These are phyloP conservation scores for Piprites chloris DNA, from an alignment of 2,113 vertebrate species.

Conservation along the genomic window DNA sequence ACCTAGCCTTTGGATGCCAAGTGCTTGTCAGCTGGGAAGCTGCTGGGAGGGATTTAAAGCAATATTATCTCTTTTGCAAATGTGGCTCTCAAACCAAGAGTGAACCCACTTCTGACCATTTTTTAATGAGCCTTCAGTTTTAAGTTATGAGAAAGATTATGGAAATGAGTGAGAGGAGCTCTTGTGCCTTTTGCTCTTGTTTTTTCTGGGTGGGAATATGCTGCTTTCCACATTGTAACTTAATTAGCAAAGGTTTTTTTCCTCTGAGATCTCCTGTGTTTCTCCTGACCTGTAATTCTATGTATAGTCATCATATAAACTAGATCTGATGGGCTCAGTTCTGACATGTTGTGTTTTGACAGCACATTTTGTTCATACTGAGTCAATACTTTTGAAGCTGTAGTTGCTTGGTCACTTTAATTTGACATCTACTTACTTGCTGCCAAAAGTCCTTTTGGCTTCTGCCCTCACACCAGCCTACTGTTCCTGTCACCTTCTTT, in stretches of 20 bases:
- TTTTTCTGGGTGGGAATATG: background rate
- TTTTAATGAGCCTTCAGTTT: background rate
- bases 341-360: conserved; percentile 61
- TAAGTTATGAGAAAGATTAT: background rate
- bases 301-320: conserved; percentile 46
- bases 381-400: conserved; percentile 56
- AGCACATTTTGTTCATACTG: conserved; percentile 58
- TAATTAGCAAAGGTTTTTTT: conserved; percentile 21
- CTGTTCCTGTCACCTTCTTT: conserved; percentile 57
- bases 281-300: conserved; percentile 51
- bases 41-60: conserved; percentile 24
- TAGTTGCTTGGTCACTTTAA: conserved; percentile 61
- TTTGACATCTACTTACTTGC: conserved; percentile 20
- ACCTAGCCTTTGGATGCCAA: conserved; percentile 69
- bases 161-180: background rate
- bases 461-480: conserved; percentile 52
- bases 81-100: background rate
- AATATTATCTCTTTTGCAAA: background rate
- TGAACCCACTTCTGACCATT: background rate
- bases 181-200: background rate
- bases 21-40: conserved; percentile 74
- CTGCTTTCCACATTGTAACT: background rate
- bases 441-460: conserved; percentile 65
- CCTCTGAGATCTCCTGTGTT: conserved; percentile 4
- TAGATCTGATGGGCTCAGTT: conserved; percentile 40